These are phyloP conservation scores for Chionodraco myersi DNA, from an alignment of 2,113 vertebrate genomes.

Conservation along the genomic window DNA sequence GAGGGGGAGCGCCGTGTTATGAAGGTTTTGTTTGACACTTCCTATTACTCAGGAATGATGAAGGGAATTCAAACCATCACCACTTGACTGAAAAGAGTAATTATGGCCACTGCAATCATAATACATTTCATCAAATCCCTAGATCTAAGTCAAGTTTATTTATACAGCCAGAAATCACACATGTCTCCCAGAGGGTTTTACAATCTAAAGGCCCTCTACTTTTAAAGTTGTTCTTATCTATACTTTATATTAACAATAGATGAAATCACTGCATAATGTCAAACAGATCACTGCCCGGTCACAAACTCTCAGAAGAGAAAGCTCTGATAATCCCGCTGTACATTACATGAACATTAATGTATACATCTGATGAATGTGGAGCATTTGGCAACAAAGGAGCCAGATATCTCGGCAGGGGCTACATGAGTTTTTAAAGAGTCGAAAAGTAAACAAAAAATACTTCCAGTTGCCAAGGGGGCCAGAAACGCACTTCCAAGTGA, in stretches of 20 bases:
- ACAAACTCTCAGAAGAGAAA: conserved; percentile 14
- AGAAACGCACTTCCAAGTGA: no score
- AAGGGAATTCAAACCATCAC: conserved; percentile 67
- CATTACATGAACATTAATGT: not conserved
- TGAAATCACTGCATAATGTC: conserved; percentile 17
- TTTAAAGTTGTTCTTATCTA: conserved; percentile 15
- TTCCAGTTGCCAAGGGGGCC: not conserved
- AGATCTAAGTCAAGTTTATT: conserved; percentile 40
- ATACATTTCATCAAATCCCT: conserved; percentile 48
- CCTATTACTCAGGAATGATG: conserved; percentile 72
- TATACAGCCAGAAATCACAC: conserved; percentile 30
- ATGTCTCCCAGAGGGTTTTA: conserved; percentile 19
- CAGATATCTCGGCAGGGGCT: conserved; percentile 11
- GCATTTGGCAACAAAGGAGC: conserved; percentile 27
- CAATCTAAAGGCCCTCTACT: not conserved
- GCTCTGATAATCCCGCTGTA: conserved; percentile 16
- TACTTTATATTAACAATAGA: conserved; percentile 13
- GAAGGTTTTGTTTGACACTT: conserved; percentile 69
- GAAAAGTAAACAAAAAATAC: not conserved
- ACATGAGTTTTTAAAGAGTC: not conserved
- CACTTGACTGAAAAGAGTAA: conserved; percentile 55
- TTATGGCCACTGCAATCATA: conserved; percentile 39
- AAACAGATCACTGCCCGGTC: not conserved
- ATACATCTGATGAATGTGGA: conserved; percentile 24
- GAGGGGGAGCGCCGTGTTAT: conserved; percentile 72